These are phyloP conservation scores for Alligator sinensis DNA, from an alignment of 2,113 vertebrate genomes.

Conservation along the genomic window DNA sequence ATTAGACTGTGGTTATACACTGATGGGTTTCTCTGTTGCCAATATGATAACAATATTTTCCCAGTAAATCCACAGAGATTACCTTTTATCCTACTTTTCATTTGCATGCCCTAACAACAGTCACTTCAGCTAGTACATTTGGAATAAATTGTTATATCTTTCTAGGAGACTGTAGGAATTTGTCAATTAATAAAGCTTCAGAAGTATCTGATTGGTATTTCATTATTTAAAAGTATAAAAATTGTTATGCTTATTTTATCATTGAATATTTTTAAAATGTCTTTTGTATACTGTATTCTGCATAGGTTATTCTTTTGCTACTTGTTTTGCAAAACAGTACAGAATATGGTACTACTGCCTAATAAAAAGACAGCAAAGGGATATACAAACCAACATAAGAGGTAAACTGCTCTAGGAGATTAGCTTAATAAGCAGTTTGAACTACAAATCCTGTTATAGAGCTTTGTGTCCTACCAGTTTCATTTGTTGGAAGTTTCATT, in stretches of 20 bases:
- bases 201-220: not conserved
- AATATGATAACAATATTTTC: not conserved
- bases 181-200: not conserved
- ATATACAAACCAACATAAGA: constrained; percentile 31
- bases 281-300: not conserved
- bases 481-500: constrained; percentile 70
- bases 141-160: not conserved
- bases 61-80: not conserved
- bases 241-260: not conserved
- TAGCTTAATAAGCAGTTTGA: constrained; percentile 73
- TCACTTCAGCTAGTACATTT: not conserved
- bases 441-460: constrained; percentile 38
- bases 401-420: constrained; percentile 56
- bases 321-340: constrained; percentile 33
- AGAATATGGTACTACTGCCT: constrained; percentile 51
- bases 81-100: not conserved
- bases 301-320: constrained; percentile 20
- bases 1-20: not conserved
- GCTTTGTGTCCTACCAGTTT: constrained; percentile 55
- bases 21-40: not conserved
- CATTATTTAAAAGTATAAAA: not conserved
- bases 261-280: not conserved
- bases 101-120: not conserved
- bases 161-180: not conserved
- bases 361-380: constrained; percentile 54